Percentiles rank a stretch among this genome's conserved stretches.
These are phyloP conservation scores for Archaeoteleia sp. DNA, from an alignment of 2,888 invertebrate species.

Conservation along the genomic window DNA sequence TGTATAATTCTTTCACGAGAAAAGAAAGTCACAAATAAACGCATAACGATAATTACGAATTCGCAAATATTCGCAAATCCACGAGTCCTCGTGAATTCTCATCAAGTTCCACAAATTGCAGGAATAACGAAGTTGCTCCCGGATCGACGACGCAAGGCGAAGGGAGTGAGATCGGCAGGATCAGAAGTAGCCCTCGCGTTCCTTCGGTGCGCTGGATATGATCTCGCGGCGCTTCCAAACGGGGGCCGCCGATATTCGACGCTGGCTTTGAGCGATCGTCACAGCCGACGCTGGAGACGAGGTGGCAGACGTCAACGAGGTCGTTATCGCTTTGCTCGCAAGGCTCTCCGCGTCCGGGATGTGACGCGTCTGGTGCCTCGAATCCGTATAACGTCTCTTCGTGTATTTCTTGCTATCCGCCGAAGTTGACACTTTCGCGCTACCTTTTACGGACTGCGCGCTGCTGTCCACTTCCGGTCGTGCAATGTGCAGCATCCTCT, in stretches of 20 bases:
- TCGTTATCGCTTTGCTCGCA: constrained; percentile 61
- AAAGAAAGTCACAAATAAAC: too few relatives aligned
- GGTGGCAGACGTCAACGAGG: constrained; percentile 57
- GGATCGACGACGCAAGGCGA: neutral
- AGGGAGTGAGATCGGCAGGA: constrained; percentile 2
- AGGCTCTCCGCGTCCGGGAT: constrained; percentile 77
- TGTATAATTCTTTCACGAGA: too few relatives aligned
- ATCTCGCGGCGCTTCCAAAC: constrained; percentile 88
- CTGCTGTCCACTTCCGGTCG: constrained; percentile 73
- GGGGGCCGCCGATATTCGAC: constrained; percentile 66
- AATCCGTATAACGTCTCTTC: constrained; percentile 79
- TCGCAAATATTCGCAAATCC: constrained; percentile 16
- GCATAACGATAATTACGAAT: constrained; percentile 20
- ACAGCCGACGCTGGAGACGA: constrained; percentile 59
- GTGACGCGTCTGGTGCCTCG: constrained; percentile 78
- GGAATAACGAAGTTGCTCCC: constrained; percentile 9
- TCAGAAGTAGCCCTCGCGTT: constrained; percentile 67
- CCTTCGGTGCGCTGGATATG: constrained; percentile 84
- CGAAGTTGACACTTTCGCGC: constrained; percentile 59
- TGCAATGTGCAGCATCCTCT: constrained; percentile 76
- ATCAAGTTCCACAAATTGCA: constrained; percentile 13
- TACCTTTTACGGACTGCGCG: constrained; percentile 43
- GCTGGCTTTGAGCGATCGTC: constrained; percentile 58
- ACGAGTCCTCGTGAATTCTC: constrained; percentile 22
- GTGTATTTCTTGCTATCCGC: constrained; percentile 79